Evolutionary conservation across 2,797 vertebrate genomes (phyloP).

Genomic region (Enteromius fasciolatus): DNA sequence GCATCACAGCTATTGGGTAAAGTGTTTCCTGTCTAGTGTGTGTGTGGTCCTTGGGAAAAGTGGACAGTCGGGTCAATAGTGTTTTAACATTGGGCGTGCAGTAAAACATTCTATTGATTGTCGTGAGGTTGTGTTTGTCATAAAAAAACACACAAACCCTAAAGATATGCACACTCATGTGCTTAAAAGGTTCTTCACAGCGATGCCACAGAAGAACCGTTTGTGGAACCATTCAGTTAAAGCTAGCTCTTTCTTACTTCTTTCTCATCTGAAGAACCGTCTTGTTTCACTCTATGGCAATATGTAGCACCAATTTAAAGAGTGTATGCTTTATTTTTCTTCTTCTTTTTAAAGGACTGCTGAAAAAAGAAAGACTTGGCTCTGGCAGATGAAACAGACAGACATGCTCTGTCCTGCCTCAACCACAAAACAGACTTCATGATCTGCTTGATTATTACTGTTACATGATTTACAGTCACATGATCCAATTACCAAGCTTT

Average conservation of each 20-base stretch:
- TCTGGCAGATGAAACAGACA: constrained; percentile 16
- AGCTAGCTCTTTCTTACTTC: too few species aligned
- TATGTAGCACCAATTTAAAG: too few species aligned
- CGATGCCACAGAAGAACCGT: too few species aligned
- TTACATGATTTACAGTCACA: constrained; percentile 4
- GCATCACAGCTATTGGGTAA: constrained; percentile 64
- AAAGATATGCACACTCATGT: not conserved
- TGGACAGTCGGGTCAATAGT: constrained; percentile 1
- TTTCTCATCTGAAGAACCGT: too few species aligned
- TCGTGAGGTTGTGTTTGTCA: not conserved
- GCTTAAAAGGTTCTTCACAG: too few species aligned
- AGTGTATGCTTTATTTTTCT: not conserved
- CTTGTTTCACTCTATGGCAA: too few species aligned
- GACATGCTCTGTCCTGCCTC: constrained; percentile 21
- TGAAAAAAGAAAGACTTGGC: not conserved
- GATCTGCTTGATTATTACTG: not conserved
- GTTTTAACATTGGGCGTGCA: not conserved
- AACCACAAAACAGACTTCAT: constrained; percentile 9
- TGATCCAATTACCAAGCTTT: not conserved
- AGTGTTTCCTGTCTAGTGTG: constrained; percentile 64
- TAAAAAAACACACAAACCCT: not conserved
- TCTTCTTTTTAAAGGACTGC: not conserved
- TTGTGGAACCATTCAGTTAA: too few species aligned
- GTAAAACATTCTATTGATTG: not conserved
- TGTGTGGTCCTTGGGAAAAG: constrained; percentile 13